Conservation (phyloP, 2,797 vertebrate genomes). For the Epinephelus malabaricus region DNA sequence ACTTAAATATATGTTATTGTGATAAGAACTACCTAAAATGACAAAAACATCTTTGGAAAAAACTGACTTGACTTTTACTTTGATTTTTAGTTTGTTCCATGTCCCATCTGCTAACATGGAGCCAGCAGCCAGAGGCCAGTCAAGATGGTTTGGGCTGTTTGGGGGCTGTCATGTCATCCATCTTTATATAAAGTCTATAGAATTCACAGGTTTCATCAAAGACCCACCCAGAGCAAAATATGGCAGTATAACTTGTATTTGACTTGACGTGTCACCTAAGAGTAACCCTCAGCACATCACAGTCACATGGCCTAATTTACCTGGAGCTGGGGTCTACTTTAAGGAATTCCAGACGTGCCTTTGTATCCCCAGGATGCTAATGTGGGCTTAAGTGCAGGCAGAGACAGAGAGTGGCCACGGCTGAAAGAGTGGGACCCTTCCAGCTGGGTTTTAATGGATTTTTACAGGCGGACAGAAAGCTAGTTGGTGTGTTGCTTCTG, state of each 20-base stretch:
- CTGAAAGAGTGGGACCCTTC: slow-evolving; percentile 69
- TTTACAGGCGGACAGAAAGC: slow-evolving; percentile 68
- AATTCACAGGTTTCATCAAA: slow-evolving; percentile 13
- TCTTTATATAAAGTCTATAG: no score
- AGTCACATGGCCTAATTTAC: slow-evolving; percentile 43
- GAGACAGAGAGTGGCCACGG: slow-evolving; percentile 54
- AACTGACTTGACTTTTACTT: no score
- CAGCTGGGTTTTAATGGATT: slow-evolving; percentile 79
- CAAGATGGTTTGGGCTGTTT: no score
- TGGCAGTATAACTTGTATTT: slow-evolving; percentile 27
- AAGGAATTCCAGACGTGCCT: slow-evolving; percentile 45
- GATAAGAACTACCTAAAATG: no score
- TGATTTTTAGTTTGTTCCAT: no score
- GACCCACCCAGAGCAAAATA: slow-evolving; percentile 19
- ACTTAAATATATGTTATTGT: no score
- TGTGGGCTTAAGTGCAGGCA: slow-evolving; percentile 74
- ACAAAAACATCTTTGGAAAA: no score
- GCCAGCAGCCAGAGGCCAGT: no score
- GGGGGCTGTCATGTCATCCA: no score
- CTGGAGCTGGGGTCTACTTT: slow-evolving; percentile 32
- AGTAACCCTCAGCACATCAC: slow-evolving; percentile 25
- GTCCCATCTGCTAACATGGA: no score
- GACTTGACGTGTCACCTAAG: slow-evolving; percentile 39
- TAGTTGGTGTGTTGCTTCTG: slow-evolving; percentile 66
- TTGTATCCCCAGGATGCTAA: slow-evolving; percentile 71